Evolutionary conservation across 2,113 vertebrate species (phyloP).

Genomic region (Grallaria varia): DNA sequence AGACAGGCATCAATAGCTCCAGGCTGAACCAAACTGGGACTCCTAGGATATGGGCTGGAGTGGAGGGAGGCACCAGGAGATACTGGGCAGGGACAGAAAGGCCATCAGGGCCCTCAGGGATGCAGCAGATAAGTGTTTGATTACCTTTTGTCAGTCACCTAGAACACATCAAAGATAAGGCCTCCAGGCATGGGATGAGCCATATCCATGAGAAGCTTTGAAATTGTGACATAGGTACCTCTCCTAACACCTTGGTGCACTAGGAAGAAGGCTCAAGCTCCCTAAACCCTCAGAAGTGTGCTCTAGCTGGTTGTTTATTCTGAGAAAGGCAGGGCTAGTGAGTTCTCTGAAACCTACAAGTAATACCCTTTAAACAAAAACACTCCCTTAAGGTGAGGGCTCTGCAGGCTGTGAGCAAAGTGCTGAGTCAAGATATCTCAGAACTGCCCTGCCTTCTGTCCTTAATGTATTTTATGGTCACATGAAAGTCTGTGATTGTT

Average conservation of each 20-base stretch:
- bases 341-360: neutral
- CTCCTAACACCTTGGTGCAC: neutral
- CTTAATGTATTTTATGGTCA: neutral
- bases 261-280: neutral
- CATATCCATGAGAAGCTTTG: neutral
- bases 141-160: neutral
- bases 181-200: neutral
- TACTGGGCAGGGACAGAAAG: neutral
- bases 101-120: neutral
- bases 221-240: neutral
- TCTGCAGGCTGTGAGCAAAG: neutral
- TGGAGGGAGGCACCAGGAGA: neutral
- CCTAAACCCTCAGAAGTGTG: neutral
- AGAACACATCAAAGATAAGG: neutral
- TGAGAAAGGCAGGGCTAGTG: neutral
- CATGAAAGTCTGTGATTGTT: neutral
- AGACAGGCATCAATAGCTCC: rapidly evolving
- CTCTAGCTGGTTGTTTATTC: neutral
- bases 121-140: neutral
- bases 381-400: neutral
- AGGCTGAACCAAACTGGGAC: neutral
- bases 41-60: neutral
- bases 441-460: neutral
- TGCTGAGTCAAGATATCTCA: neutral
- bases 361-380: neutral